phyloP scores from a whole-genome alignment of 2,797 vertebrate species.

The Pogoniulus pusillus region DNA sequence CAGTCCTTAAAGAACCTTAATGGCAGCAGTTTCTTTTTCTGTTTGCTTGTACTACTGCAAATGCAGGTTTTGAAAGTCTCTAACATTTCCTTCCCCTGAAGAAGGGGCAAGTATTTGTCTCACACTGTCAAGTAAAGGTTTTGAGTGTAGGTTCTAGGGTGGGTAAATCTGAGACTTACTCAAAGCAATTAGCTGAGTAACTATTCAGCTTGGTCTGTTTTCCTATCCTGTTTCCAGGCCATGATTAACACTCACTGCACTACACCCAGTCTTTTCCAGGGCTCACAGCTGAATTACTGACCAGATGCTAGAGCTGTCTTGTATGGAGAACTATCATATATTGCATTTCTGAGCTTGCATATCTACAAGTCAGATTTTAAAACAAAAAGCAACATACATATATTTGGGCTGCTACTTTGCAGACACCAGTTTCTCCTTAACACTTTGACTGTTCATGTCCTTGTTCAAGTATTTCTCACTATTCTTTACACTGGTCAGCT shows the following conservation, averaged over 20 bases:
- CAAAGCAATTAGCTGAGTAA: slow-evolving; percentile 57
- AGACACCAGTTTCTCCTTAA: neutral
- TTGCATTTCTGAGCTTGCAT: neutral
- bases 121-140: neutral
- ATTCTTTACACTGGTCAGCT: neutral
- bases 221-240: neutral
- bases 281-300: neutral
- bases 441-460: rapidly evolving
- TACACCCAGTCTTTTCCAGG: slow-evolving; percentile 36
- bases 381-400: neutral
- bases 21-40: neutral
- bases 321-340: neutral
- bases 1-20: neutral
- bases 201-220: slow-evolving; percentile 15
- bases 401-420: neutral
- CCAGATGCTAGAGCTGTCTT: neutral
- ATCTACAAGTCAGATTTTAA: neutral
- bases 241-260: slow-evolving; percentile 9
- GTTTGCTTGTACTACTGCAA: neutral
- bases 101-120: neutral
- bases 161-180: slow-evolving; percentile 24
- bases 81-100: neutral
- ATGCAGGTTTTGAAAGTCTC: neutral
- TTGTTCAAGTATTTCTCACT: neutral
- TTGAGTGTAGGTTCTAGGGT: neutral